Conservation (phyloP, 2,113 vertebrate species). For the Brevimyrus niger region DNA sequence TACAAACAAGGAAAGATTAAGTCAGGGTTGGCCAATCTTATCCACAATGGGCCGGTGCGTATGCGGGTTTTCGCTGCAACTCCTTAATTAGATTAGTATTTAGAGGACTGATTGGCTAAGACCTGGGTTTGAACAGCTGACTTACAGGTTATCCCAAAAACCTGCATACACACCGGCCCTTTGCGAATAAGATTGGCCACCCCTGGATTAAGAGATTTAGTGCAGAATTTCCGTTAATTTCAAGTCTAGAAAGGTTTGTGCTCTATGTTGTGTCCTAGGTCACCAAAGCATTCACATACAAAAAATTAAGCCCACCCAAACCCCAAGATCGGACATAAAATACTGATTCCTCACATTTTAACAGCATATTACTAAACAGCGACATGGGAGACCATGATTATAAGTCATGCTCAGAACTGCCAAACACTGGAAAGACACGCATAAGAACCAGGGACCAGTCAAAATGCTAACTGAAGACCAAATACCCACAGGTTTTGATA, state of each 20-base stretch:
- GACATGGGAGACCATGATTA: background rate
- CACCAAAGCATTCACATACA: background rate
- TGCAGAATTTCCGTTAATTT: background rate
- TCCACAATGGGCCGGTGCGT: no score
- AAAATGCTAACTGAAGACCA: background rate
- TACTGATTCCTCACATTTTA: background rate
- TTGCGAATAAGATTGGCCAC: no score
- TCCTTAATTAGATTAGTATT: no score
- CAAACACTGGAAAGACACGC: background rate
- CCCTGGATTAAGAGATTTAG: background rate
- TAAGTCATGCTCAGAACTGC: background rate
- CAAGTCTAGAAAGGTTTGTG: background rate
- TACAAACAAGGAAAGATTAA: background rate
- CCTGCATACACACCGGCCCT: no score
- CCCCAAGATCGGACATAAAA: background rate
- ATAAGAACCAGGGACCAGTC: background rate
- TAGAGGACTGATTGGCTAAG: no score
- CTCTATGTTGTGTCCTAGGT: background rate
- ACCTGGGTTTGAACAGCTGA: no score
- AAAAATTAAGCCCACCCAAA: background rate
- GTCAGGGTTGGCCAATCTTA: no score
- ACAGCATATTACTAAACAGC: background rate
- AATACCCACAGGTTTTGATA: constrained; percentile 1
- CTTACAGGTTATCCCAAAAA: no score
- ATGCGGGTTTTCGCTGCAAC: no score